A percentile compares a stretch with the other conserved stretches of the same genome.
These are phyloP conservation scores for Diabrotica balteata DNA, from an alignment of 2,888 invertebrate species.

Conservation along the genomic window DNA sequence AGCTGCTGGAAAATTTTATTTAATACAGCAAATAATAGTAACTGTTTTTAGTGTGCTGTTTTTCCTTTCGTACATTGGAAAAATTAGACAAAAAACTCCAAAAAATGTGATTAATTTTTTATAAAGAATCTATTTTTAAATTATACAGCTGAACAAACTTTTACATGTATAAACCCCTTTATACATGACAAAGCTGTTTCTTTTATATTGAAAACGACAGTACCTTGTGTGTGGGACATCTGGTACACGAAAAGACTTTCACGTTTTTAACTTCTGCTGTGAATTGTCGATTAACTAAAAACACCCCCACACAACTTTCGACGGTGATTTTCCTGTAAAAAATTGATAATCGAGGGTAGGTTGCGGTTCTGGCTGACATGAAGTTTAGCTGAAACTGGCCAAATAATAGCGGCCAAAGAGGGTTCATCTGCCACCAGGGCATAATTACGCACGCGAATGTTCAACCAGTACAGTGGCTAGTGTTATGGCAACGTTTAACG, in stretches of 20 bases:
- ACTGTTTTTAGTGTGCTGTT: too few relatives aligned
- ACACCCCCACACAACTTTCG: constrained; percentile 16
- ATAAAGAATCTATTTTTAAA: too few relatives aligned
- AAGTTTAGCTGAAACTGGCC: constrained; percentile 36
- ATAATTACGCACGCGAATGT: constrained; percentile 47
- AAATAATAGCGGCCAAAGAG: constrained; percentile 39
- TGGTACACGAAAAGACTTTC: not conserved
- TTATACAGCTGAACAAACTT: too few relatives aligned
- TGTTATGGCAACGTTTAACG: constrained; percentile 39
- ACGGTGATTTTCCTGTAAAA: constrained; percentile 21
- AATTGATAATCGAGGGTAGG: constrained; percentile 22
- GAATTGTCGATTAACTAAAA: constrained; percentile 17
- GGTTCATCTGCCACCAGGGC: constrained; percentile 47
- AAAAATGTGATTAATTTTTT: too few relatives aligned
- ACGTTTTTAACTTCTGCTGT: constrained; percentile 2
- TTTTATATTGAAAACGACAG: too few relatives aligned
- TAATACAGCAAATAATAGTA: too few relatives aligned
- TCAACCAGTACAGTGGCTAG: constrained; percentile 35
- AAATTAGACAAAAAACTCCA: too few relatives aligned
- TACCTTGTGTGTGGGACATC: not conserved
- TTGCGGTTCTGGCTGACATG: constrained; percentile 34
- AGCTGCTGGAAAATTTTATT: too few relatives aligned
- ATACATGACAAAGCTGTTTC: too few relatives aligned
- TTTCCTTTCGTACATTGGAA: too few relatives aligned
- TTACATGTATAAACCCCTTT: too few relatives aligned